Conservation (phyloP, 2,113 vertebrate species). For the Serilophus lunatus region DNA sequence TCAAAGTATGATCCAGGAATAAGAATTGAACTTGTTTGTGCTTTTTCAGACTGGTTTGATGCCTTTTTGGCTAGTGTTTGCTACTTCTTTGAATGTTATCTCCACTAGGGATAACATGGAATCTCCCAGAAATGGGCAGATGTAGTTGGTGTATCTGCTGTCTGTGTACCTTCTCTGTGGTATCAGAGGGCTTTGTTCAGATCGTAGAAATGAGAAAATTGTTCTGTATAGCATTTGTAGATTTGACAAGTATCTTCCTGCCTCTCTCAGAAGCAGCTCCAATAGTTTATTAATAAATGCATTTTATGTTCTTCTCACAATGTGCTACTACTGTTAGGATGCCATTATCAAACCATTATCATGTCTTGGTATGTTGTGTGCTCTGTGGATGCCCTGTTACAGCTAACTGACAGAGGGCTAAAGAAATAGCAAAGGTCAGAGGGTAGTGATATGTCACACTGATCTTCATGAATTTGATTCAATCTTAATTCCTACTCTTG, state of each 20-base stretch:
- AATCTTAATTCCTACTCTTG: background rate
- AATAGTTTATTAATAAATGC: background rate
- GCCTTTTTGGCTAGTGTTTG: background rate
- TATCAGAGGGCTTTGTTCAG: background rate
- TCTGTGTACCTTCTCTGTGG: background rate
- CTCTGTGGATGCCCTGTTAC: background rate
- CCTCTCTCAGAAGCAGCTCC: background rate
- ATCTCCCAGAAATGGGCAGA: background rate
- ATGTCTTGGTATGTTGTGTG: rapidly evolving
- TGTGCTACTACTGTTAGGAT: background rate
- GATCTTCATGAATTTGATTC: background rate
- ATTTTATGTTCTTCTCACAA: background rate
- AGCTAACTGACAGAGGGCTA: background rate
- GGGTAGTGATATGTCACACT: background rate
- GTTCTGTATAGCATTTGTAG: background rate
- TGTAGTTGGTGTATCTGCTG: background rate
- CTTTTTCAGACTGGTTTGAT: background rate
- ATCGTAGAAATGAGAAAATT: background rate
- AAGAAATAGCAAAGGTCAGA: background rate
- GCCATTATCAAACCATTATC: background rate
- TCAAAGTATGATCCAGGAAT: background rate
- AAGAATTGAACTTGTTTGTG: background rate
- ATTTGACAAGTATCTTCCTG: background rate
- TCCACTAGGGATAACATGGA: background rate
- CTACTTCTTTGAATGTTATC: background rate